Evolutionary conservation across 2,888 invertebrate species (phyloP), one percentile per base, ranked within the genome.

Genomic region (Elegia similella): DNA sequence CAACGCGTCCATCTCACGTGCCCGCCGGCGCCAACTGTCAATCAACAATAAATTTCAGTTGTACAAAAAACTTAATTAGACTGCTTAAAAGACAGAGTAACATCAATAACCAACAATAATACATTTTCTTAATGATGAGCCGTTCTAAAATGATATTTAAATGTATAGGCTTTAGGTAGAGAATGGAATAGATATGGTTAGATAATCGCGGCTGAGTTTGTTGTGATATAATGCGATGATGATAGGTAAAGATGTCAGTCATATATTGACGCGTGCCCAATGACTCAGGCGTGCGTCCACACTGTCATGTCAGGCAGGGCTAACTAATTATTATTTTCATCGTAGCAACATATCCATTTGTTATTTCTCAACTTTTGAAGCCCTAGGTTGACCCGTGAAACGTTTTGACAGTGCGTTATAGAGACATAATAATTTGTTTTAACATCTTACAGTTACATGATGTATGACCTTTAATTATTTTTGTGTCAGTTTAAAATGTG

Each of bases 1-100:
- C 34, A 76, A 81, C 73, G 76, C 83, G 84, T 86, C 78, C 80
- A 88, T 88, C 86, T 83, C 76, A 77, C 81, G 82, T 75, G 68
- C 87, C 89, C 88, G 80, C 83, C 84, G 87, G 90, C 89, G 88
- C 88, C 90, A 87, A 83, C 84, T 88, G 88, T 79, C 90, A 88
- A 84, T 90, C 90, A 88, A 82, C 78, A 84, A 80, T 79, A 80
- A 79, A 81, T 84, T 87, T 88, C 86, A 85, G 88, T 85, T 82
- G 78, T 80, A 73, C 78, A 76, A 88, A 80, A 88, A 88, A 88
- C 86, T 82, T 87, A 88, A 89, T 88, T 89, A 89, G 88, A 79
- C 85, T 82, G 84, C 88, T 88, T 90, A 82, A 83, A 85, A 86
- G 86, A 82, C 82, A 80, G 77, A 78, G 76, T 71, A 78, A 79